Evolutionary conservation across 2,888 invertebrate species (phyloP).

Genomic region (Mimas tiliae): DNA sequence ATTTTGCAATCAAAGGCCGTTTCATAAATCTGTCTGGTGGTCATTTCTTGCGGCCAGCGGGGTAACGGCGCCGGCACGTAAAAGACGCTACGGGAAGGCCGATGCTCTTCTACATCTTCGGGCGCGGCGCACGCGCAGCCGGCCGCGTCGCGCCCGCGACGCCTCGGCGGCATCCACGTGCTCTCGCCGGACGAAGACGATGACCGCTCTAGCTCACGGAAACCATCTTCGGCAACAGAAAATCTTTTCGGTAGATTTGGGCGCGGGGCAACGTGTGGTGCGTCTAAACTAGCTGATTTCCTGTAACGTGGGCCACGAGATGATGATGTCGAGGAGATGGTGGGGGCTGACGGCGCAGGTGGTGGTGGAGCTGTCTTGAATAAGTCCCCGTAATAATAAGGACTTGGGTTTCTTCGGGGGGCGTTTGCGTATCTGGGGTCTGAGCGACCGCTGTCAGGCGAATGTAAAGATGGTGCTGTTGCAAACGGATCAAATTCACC

Average conservation of each 20-base stretch:
- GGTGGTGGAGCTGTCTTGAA: constrained; percentile 81
- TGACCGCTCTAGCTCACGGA: constrained; percentile 82
- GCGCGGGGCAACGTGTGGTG: constrained; percentile 87
- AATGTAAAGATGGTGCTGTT: constrained; percentile 86
- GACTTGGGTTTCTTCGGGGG: constrained; percentile 89
- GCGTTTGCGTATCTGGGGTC: constrained; percentile 83
- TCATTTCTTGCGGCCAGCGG: constrained; percentile 86
- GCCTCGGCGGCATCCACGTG: constrained; percentile 90
- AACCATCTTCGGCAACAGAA: constrained; percentile 89
- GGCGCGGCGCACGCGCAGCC: constrained; percentile 90
- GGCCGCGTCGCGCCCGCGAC: constrained; percentile 86
- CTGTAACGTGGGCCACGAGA: constrained; percentile 86
- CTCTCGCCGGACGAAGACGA: constrained; percentile 84
- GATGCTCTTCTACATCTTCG: constrained; percentile 88
- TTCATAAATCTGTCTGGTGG: constrained; percentile 91
- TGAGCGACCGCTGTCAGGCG: constrained; percentile 88
- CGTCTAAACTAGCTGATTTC: constrained; percentile 90
- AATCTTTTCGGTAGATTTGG: constrained; percentile 87
- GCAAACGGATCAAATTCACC: constrained; percentile 81
- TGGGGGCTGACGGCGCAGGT: constrained; percentile 79
- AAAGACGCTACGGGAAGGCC: constrained; percentile 87
- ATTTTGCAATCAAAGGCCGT: constrained; percentile 96
- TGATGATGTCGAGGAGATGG: constrained; percentile 71
- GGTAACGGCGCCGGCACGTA: constrained; percentile 88
- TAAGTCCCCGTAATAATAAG: constrained; percentile 93